Evolutionary conservation across 2,113 vertebrate species (phyloP).

Genomic region (Verasper variegatus): DNA sequence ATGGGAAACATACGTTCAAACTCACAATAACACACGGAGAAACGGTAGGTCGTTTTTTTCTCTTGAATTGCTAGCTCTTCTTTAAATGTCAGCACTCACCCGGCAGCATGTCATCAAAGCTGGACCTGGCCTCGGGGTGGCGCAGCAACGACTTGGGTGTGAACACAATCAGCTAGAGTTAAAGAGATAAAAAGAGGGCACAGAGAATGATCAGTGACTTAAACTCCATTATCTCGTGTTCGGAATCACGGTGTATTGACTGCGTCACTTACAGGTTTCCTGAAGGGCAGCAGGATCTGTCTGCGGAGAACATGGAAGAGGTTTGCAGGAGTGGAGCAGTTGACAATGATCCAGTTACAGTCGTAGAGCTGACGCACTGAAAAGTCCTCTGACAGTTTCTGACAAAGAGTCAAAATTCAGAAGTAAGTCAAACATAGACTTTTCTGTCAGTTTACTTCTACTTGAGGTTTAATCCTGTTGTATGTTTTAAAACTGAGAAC

Average conservation of each 20-base stretch:
- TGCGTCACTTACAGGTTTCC: conserved; percentile 87
- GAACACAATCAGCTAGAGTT: conserved; percentile 92
- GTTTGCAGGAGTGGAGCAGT: conserved; percentile 93
- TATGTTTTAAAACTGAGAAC: too few species aligned
- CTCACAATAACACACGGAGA: not conserved
- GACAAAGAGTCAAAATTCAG: not conserved
- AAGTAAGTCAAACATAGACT: not conserved
- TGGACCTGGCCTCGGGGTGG: conserved; percentile 93
- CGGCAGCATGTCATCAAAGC: conserved; percentile 92
- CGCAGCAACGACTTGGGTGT: conserved; percentile 98
- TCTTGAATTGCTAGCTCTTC: not conserved
- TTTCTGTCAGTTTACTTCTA: not conserved
- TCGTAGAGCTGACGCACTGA: conserved; percentile 90
- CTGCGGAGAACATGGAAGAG: conserved; percentile 93
- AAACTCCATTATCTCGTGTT: not conserved
- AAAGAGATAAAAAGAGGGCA: not conserved
- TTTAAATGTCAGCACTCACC: conserved; percentile 74
- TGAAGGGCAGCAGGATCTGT: conserved; percentile 94
- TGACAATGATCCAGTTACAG: conserved; percentile 96
- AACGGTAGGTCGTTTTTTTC: not conserved
- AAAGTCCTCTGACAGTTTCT: conserved; percentile 88
- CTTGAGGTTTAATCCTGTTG: too few species aligned
- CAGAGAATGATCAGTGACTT: not conserved
- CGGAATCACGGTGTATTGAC: not conserved
- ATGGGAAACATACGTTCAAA: not conserved